Evolutionary conservation across 1,140 invertebrate species (phyloP).

Genomic region (Lepidurus packardi): DNA sequence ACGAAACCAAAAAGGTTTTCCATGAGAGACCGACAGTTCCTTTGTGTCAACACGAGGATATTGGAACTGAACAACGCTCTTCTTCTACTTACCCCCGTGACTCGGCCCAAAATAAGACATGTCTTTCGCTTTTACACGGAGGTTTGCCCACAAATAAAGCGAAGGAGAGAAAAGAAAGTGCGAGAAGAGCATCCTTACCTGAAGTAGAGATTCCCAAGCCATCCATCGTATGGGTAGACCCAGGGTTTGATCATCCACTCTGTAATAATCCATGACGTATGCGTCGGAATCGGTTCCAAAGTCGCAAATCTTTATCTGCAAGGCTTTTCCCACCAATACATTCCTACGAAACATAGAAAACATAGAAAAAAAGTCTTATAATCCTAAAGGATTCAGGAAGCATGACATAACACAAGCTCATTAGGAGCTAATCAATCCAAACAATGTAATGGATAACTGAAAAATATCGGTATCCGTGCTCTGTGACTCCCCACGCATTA

Average conservation of each 20-base stretch:
- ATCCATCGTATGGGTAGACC: slow-evolving; percentile 64
- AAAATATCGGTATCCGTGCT: neutral
- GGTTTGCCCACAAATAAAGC: slow-evolving; percentile 22
- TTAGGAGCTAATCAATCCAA: too few species aligned
- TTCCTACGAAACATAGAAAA: slow-evolving; percentile 57
- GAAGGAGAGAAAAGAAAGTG: slow-evolving; percentile 23
- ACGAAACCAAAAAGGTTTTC: neutral
- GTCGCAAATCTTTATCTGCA: slow-evolving; percentile 75
- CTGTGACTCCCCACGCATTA: neutral
- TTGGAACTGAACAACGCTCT: slow-evolving; percentile 12
- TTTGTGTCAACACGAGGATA: slow-evolving; percentile 11
- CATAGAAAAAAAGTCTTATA: too few species aligned
- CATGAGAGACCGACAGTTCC: neutral
- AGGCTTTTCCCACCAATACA: slow-evolving; percentile 72
- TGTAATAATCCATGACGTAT: slow-evolving; percentile 65
- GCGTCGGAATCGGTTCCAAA: slow-evolving; percentile 60
- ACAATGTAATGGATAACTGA: too few species aligned
- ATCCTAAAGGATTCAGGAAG: too few species aligned
- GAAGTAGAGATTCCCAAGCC: slow-evolving; percentile 62
- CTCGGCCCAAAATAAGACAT: slow-evolving; percentile 11
- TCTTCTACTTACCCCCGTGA: neutral
- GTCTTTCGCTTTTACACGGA: neutral
- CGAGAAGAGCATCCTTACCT: slow-evolving; percentile 49
- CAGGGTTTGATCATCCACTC: slow-evolving; percentile 54
- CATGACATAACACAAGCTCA: too few species aligned